phyloP scores from a whole-genome alignment of 2,888 invertebrate species.

The Pyrgus malvae region DNA sequence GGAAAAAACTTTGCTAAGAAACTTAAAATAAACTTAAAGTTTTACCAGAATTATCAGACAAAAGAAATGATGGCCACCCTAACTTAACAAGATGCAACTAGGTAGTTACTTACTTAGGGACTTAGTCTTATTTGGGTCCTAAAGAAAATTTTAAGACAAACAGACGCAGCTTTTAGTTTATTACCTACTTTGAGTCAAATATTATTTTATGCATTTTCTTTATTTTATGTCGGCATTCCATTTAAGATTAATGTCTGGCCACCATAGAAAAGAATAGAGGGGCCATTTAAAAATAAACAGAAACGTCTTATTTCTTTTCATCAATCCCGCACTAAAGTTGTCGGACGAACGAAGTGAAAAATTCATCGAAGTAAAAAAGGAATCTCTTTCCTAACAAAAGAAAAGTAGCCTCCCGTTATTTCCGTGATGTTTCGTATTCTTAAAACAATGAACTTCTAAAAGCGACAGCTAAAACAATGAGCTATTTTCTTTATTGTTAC shows the following conservation, averaged over 20 bases:
- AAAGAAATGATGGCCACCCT: no score
- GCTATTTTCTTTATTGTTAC: conserved; percentile 28
- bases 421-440: conserved; percentile 44
- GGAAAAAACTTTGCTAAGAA: no score
- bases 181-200: conserved; percentile 1
- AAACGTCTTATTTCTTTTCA: conserved; percentile 27
- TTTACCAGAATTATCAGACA: no score
- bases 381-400: conserved; percentile 37
- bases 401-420: conserved; percentile 37
- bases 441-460: conserved; percentile 41
- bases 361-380: conserved; percentile 33
- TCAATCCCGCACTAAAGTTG: conserved; percentile 30
- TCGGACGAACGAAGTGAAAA: conserved; percentile 33
- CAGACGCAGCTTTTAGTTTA: conserved; percentile 8
- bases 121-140: neutral
- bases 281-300: conserved; percentile 25
- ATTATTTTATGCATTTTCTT: conserved; percentile 8
- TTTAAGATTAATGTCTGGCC: conserved; percentile 25
- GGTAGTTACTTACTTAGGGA: neutral
- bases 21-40: no score
- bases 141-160: neutral
- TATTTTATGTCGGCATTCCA: conserved; percentile 7
- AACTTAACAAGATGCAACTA: no score
- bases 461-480: conserved; percentile 28
- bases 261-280: conserved; percentile 26